Percentiles rank a stretch among this genome's conserved stretches.
phyloP scores from a whole-genome alignment of 37 sponge, comb jelly and placozoan genomes.

The Oopsacas minuta region DNA sequence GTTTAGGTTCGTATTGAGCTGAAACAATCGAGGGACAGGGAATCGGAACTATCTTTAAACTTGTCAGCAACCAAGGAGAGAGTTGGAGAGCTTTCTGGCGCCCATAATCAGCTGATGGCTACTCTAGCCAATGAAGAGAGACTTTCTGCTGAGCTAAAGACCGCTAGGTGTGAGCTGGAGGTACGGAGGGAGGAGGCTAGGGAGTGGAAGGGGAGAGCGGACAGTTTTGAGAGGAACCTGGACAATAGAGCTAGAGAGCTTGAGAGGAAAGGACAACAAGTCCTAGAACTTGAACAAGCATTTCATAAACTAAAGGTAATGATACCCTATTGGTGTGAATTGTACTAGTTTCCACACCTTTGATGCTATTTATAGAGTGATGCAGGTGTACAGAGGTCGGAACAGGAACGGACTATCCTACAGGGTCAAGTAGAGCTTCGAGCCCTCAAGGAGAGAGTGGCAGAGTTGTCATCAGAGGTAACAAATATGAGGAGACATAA shows the following conservation, averaged over 20 bases:
- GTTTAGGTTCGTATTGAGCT: not conserved
- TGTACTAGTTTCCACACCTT: not conserved
- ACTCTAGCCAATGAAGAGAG: conserved; percentile 3
- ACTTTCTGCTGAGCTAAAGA: not conserved
- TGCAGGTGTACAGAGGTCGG: not conserved
- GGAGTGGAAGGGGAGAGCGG: not conserved
- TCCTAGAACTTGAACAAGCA: not conserved
- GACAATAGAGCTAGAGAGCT: not conserved
- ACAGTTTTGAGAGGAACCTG: not conserved
- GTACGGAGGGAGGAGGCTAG: not conserved
- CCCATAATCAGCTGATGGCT: not conserved
- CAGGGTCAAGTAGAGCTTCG: not conserved
- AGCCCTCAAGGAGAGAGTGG: not conserved
- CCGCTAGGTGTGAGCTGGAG: not conserved
- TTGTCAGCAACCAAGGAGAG: not conserved
- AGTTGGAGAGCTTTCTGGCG: conserved; percentile 1
- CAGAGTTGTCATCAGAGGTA: not conserved
- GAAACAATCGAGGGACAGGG: not conserved
- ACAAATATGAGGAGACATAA: not conserved
- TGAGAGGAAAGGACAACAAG: not conserved
- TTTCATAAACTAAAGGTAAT: conserved; percentile 2
- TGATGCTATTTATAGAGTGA: not conserved
- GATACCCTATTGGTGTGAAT: not conserved
- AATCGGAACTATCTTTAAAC: not conserved
- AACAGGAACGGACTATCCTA: not conserved